These are phyloP conservation scores for Eupristina koningsbergeri DNA, from an alignment of 1,140 invertebrate genomes.

Conservation along the genomic window DNA sequence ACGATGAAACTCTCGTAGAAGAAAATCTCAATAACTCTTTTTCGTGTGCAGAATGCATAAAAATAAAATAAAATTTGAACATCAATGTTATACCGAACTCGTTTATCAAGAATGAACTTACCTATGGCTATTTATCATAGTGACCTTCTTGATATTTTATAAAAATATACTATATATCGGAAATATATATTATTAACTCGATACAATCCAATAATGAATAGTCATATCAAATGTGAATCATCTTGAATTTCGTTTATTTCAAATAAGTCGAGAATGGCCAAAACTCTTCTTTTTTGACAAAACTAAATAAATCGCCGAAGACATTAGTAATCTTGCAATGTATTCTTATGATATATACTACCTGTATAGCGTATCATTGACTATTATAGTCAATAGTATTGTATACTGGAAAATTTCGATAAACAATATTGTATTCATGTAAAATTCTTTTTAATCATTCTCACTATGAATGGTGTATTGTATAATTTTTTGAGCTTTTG, in stretches of 20 bases:
- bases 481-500: neutral
- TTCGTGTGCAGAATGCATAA: neutral
- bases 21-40: conserved; percentile 4
- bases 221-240: neutral
- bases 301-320: neutral
- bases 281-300: neutral
- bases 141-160: neutral
- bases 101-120: neutral
- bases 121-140: neutral
- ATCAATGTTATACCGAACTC: neutral
- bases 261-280: neutral
- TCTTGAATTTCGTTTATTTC: neutral
- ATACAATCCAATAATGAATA: neutral
- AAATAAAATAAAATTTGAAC: neutral
- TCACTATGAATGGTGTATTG: no score
- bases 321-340: neutral
- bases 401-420: neutral
- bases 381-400: neutral
- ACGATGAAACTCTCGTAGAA: neutral
- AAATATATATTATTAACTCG: neutral
- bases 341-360: neutral
- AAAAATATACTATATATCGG: neutral
- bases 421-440: neutral
- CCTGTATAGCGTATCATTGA: neutral
- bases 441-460: neutral